Evolutionary conservation across 2,888 invertebrate species (phyloP), one percentile per base, ranked within the genome.

Genomic region (Agriopis leucophaearia): DNA sequence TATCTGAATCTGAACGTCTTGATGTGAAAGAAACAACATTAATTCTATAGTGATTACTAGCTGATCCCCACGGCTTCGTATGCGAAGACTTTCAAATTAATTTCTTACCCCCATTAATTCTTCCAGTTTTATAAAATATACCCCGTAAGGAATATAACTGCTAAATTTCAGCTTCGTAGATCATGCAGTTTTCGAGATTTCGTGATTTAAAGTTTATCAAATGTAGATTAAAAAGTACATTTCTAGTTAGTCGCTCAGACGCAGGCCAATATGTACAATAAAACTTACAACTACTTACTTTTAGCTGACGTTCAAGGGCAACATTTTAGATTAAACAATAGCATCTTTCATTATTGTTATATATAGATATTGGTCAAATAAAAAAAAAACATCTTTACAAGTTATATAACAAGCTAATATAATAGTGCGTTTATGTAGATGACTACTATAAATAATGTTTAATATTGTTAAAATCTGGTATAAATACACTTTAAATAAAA

Each of bases 351-450:
- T 38, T 12, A 35, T 38, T 12, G 38, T 38, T 7, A 27, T 8
- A 13, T 27, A 45, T 40, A 27, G 13, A 66, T 40, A 50, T 66
- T 47, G 38, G 16, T 64, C 47, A 12, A n/a, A n/a, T 35, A 35
- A 51, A 51, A 47, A 38, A 40, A 51, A 50, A 27, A 9, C 36
- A 50, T 47, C 64, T 45, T 59, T 40, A 54, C 64, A 44, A 69
- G 10, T 54, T 56, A 72, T 56, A 15, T 63, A 61, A 16, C 38
- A 54, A 50, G 8, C 38, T 65, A 27, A 58, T 45, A 13, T 15
- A 47, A 66, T 61, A 66, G 61, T 15, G 56, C 56, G 50, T 66
- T 59, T 42, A 15, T 15, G 42, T 66, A 66, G 51, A 45, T 10
- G 9, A 38, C 9, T 9, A 1, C 1, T 15, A 42, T 44, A n/a